Base-by-base conservation (phyloP, 2,113 vertebrate species). In the Oxyura jamaicensis region DNA sequence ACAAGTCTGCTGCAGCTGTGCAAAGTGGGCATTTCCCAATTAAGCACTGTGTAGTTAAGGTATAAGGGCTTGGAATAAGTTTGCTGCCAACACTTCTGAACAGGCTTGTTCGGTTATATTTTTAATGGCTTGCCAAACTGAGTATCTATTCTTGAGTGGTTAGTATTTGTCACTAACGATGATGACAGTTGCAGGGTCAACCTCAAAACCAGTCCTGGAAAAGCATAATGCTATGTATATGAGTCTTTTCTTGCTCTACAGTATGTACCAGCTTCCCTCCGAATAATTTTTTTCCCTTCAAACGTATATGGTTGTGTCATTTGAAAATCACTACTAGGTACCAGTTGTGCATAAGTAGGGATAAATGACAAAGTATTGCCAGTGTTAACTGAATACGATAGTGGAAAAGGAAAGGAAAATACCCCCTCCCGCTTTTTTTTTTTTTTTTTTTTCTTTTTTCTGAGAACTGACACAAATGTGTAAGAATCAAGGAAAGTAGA, bases 41-140 rank as follows among this genome's bases (percentile, higher is more conserved):
- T 82, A 95, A 88, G 66, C 33, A 28, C 0, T 2, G 17, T 17
- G 23, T 56, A 75, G 52, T 88, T 75, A 73, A 83, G 26, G 16
- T 72, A 18, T 75, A 66, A 96, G 44, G 31, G 29, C 46, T 94
- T 91, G 66, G 31, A 87, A 65, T 13, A 60, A n/a, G 42, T 93
- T 85, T 75, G 31, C 83, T 95, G 71, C 48, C 46, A 72, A 23
- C 31, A 55, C 18, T 78, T 80, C 41, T 88, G 69, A 39, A 75
- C 0, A 3, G 42, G 41, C 58, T 88, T 77, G n/a, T 62, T 94
- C 56, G 31, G n/a, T 96, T 95, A 21, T 58, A 23, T 86, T 79
- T 97, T 39, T 77, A 95, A 91, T 79, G 72, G 28, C 87, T 93
- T 93, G 16, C 48, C 78, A 82, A 87, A 88, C 8, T 48, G 74